Evolutionary conservation across 2,113 vertebrate species (phyloP), one percentile per base, ranked within the genome.

Genomic region (Poeciliopsis retropinna): DNA sequence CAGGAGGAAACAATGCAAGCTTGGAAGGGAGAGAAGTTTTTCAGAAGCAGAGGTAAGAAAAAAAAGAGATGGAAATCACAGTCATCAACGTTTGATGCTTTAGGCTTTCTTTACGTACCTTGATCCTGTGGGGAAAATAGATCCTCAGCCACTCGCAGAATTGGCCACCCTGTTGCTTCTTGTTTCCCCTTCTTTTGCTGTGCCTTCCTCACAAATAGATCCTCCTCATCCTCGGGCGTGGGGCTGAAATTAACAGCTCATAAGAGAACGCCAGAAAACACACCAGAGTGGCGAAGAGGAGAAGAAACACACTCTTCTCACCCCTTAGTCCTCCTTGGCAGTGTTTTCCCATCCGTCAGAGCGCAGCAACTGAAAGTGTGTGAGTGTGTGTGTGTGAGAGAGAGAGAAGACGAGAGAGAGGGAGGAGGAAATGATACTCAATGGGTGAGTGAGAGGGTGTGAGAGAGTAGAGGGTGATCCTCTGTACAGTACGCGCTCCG

Each of bases 121-220:
- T 81, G 17, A 85, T 81, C 80, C 71, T 69, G 84, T 28, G 84
- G 76, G 66, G 80, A 61, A 80, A 73, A 71, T 69, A 79, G 75
- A 69, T 87, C 66, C 78, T 75, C 76, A 82, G 15, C 76, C 25
- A 67, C 67, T 73, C 70, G 68, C 73, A 73, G 78, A 89, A 89
- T 88, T 66, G 25, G 71, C 86, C 88, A 91, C 91, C 87, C 92
- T 87, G 88, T 92, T 89, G 88, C 88, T 89, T 70, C 89, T 87
- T 70, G 69, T 78, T 85, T 81, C 78, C 84, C 83, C 72, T 80
- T 73, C 84, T 72, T 82, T 88, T 83, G 87, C 83, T 66, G 80
- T 37, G 65, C 83, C 85, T 84, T 89, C 88, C 76, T 89, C 80
- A 86, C 79, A 67, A 75, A 88, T 72, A 79, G 83, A 88, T 82